phyloP scores from a whole-genome alignment of 37 sponge, comb jelly and placozoan genomes.

The Hormiphora californensis region DNA sequence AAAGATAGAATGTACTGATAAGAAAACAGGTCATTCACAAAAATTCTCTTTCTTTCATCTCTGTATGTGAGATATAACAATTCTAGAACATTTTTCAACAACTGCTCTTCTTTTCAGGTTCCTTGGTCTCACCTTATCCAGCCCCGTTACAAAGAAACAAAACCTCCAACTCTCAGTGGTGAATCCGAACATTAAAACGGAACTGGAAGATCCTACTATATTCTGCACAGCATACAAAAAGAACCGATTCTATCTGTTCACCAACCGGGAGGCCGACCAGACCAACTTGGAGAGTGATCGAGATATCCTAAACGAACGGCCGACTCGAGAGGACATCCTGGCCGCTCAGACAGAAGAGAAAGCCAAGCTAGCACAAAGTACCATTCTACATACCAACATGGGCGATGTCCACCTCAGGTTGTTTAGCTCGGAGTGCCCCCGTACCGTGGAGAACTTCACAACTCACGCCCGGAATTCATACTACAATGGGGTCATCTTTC shows the following conservation, averaged over 20 bases:
- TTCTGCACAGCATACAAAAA: constrained; percentile 84
- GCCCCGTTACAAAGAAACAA: background rate
- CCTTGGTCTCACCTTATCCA: background rate
- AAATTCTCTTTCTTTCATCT: too few species aligned
- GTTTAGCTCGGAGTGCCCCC: constrained; percentile 87
- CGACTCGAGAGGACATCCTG: constrained; percentile 88
- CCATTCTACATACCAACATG: constrained; percentile 55
- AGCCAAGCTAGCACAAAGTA: constrained; percentile 37
- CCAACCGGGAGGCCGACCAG: constrained; percentile 80
- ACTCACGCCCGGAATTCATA: constrained; percentile 80
- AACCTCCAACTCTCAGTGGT: background rate
- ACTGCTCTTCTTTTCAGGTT: constrained; percentile 53
- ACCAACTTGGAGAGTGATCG: constrained; percentile 67
- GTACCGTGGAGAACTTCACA: constrained; percentile 96
- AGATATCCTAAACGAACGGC: constrained; percentile 96
- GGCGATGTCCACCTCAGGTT: constrained; percentile 88
- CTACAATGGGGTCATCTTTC: constrained; percentile 88
- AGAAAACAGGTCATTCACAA: too few species aligned
- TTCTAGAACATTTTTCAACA: too few species aligned
- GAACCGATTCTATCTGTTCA: constrained; percentile 93
- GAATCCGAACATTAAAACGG: constrained; percentile 1
- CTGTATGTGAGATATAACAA: too few species aligned
- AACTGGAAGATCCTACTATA: constrained; percentile 69
- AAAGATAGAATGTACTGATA: too few species aligned
- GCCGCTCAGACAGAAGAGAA: constrained; percentile 59